phyloP scores from a whole-genome alignment of 2,113 vertebrate species.

The Balaenoptera acutorostrata region DNA sequence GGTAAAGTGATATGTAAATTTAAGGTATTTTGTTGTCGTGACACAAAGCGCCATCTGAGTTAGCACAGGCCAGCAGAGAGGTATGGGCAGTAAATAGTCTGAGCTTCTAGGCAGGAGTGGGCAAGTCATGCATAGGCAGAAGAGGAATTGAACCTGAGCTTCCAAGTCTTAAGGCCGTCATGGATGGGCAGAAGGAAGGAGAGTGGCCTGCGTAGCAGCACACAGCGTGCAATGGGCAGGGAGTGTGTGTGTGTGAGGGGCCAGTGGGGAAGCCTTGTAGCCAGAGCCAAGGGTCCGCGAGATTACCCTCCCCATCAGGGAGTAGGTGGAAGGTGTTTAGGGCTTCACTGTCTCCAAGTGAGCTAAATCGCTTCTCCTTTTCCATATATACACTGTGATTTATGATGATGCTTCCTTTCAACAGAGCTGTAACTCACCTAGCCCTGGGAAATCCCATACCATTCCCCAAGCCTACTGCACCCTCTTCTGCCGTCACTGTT shows the following conservation, averaged over 20 bases:
- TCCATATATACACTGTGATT: rapidly evolving
- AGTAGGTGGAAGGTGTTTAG: not conserved
- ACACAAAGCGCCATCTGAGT: not conserved
- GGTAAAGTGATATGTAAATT: not conserved
- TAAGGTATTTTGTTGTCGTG: not conserved
- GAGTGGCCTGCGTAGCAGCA: too few species aligned
- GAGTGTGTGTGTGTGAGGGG: rapidly evolving
- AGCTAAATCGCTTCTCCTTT: not conserved
- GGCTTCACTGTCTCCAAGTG: not conserved
- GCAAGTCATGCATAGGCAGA: too few species aligned
- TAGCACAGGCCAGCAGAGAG: not conserved
- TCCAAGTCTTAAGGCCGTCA: not conserved
- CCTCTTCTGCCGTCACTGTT: rapidly evolving
- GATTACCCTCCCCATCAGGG: rapidly evolving
- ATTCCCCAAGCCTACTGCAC: rapidly evolving
- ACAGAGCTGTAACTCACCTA: not conserved
- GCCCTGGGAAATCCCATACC: rapidly evolving
- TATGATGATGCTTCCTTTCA: not conserved
- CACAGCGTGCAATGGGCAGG: not conserved
- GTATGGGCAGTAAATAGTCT: not conserved
- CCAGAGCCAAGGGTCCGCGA: not conserved
- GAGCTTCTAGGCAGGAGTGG: not conserved
- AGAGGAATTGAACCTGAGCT: not conserved
- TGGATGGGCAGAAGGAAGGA: not conserved
- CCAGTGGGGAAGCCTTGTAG: not conserved